Base-by-base conservation (phyloP, 2,113 vertebrate species). In the Hydrolagus affinis region DNA sequence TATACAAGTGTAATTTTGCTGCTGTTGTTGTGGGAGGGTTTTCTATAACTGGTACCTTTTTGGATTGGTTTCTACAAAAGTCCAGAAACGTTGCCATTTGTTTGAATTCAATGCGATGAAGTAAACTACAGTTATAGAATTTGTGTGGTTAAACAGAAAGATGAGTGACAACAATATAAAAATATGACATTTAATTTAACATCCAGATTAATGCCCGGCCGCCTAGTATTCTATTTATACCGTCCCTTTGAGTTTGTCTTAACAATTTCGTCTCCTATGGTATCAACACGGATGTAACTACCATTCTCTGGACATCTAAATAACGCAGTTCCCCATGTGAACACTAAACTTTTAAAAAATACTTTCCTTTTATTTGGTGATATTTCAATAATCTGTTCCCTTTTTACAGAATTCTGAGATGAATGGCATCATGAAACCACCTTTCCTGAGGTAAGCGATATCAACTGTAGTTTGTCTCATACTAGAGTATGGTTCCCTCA, bases 391-490 rank as follows among this genome's bases (percentile, higher is more conserved):
- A 64, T 83, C 59, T 14, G 11, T 87, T 89, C 80, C 56, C 87
- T 89, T 86, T 86, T 88, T 86, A 87, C 93, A 99, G 97, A 95
- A 91, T 89, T 92, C 95, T 66, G 89, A 94, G 74, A 88, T 93
- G 83, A 98, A 99, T 85, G 98, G 97, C 71, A 92, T 91, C 23
- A 87, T 92, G 71, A 96, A 95, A 89, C 93, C 93, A 56, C 95
- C 95, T 87, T 99, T 98, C 87, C 93, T 98, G 77, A 95, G 95
- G 98, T 99, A 94, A 90, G 85, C 68, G 4, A 19, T 19, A 62
- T 28, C 73, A 0, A 7, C 28, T 28, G 56, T 32, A 44, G 44
- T 44, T 44, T 44, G 44, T 44, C 44, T 44, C 44, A 44, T 44
- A 44, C 44, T 44, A 44, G 44, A 6, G 44, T 44, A 44, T 3